Evolutionary conservation across 2,888 invertebrate genomes (phyloP).

Genomic region (Epinotia brunnichana): DNA sequence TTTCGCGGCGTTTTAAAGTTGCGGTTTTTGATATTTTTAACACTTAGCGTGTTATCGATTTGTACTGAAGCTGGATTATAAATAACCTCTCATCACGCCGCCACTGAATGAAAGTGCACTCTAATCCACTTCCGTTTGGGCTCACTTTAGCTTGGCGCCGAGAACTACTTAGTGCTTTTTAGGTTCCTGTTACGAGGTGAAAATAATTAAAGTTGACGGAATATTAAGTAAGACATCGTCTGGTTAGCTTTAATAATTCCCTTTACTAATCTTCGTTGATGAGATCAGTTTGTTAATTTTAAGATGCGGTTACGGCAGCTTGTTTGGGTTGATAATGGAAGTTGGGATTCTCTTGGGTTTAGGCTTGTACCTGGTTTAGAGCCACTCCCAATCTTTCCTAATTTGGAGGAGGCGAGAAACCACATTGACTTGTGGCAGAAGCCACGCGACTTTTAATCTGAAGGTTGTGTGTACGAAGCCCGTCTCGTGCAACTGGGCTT

Average conservation of each 20-base stretch:
- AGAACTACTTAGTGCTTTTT: constrained; percentile 49
- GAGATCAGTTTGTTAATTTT: constrained; percentile 27
- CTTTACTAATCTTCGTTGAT: constrained; percentile 19
- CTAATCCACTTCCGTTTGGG: constrained; percentile 36
- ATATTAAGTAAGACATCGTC: constrained; percentile 46
- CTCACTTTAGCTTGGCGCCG: constrained; percentile 40
- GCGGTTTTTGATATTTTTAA: constrained; percentile 48
- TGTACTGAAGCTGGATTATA: constrained; percentile 14
- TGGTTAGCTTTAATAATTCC: constrained; percentile 40
- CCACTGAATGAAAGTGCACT: constrained; percentile 34
- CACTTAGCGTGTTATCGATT: constrained; percentile 49
- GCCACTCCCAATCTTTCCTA: too few relatives aligned
- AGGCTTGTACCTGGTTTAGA: not conserved
- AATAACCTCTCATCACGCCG: constrained; percentile 25
- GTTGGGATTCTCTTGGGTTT: not conserved
- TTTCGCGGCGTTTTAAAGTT: constrained; percentile 33
- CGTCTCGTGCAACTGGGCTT: too few relatives aligned
- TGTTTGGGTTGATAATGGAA: not conserved
- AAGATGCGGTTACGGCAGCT: constrained; percentile 5
- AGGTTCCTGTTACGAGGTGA: constrained; percentile 46
- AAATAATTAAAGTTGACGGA: constrained; percentile 60
- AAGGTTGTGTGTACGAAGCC: too few relatives aligned
- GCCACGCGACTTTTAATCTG: too few relatives aligned
- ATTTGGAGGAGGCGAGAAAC: too few relatives aligned
- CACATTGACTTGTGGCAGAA: too few relatives aligned